Percentiles rank a stretch among this genome's conserved stretches.
These are phyloP conservation scores for Anseranas semipalmata DNA, from an alignment of 2,113 vertebrate genomes.

Conservation along the genomic window DNA sequence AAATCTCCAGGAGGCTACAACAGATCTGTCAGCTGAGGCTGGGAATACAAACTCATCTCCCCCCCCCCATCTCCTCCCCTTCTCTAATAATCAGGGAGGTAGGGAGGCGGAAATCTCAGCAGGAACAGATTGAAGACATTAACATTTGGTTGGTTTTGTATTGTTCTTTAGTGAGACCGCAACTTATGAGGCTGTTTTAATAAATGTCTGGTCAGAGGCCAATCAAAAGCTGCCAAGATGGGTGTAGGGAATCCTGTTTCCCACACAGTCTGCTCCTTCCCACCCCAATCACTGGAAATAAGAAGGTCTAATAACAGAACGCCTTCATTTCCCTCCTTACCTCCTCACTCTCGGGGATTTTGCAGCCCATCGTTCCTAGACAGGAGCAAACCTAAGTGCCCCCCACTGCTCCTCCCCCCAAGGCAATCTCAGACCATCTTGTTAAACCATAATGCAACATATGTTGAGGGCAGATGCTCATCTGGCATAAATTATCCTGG, in stretches of 20 bases:
- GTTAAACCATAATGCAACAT: conserved; percentile 20
- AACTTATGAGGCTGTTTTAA: conserved; percentile 81
- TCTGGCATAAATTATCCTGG: conserved; percentile 33
- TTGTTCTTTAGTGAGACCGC: conserved; percentile 81
- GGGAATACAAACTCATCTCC: conserved; percentile 9
- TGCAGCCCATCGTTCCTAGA: neutral
- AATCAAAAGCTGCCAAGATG: conserved; percentile 79
- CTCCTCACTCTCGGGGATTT: conserved; percentile 42
- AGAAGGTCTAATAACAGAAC: conserved; percentile 27
- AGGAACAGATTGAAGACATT: conserved; percentile 84
- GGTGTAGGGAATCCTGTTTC: conserved; percentile 75
- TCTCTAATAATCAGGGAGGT: conserved; percentile 56
- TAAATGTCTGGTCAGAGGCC: conserved; percentile 79
- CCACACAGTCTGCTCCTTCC: conserved; percentile 79
- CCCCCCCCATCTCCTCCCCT: neutral
- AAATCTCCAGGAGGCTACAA: conserved; percentile 3
- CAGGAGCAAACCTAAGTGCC: neutral
- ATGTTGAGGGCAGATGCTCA: conserved; percentile 18
- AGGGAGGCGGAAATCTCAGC: conserved; percentile 45
- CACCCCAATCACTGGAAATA: conserved; percentile 72
- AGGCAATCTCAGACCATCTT: neutral
- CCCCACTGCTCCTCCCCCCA: neutral
- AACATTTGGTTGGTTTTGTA: conserved; percentile 82
- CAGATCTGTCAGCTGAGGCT: conserved; percentile 24
- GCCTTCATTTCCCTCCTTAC: conserved; percentile 47